Evolutionary conservation across 2,113 vertebrate species (phyloP), one percentile per base, ranked within the genome.

Genomic region (Gallinago paraguaiae): DNA sequence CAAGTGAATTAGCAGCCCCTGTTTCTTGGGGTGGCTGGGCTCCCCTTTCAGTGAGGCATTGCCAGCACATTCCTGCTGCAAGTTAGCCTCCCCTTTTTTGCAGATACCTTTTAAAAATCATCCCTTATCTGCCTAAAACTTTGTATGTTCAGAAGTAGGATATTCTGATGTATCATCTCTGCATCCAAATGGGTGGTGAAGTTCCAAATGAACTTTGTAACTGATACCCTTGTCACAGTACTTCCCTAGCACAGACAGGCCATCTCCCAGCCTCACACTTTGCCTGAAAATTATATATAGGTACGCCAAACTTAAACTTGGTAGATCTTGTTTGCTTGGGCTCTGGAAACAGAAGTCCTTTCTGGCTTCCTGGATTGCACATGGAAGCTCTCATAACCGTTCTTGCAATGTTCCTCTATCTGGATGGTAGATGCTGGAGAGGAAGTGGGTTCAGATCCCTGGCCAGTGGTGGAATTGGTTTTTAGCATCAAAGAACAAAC

Each of bases 1-100:
- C 71, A 23, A 70, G 50, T 87, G 92, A 96, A 95, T 92, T 96
- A 94, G 76, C 79, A 88, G 82, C 18, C 48, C 63, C 90, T 94
- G 39, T 90, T 90, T 88, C 83, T 94, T 90, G 94, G 85, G 88
- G 81, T 72, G 51, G 46, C 41, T 45, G 51, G 41, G 56, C n/a
- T 77, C 81, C 88, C 61, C 60, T 83, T 77, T 88, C 81, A 80
- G 37, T 31, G 22, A 92, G 81, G 50, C 79, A 72, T 54, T 1
- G 2, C 72, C 77, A 77, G 48, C 30, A 92, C 17, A 37, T 76
- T 90, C 25, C 65, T 74, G 50, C 17, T 88, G 57, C 20, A 45
- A 15, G 78, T 67, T 27, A 57, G 46, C 24, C 63, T 86, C 9
- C 35, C 53, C n/a, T 51, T 90, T 82, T 39, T 88, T 64, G 37